Evolutionary conservation across 2,888 invertebrate species (phyloP).

Genomic region (Apamea epomidion): DNA sequence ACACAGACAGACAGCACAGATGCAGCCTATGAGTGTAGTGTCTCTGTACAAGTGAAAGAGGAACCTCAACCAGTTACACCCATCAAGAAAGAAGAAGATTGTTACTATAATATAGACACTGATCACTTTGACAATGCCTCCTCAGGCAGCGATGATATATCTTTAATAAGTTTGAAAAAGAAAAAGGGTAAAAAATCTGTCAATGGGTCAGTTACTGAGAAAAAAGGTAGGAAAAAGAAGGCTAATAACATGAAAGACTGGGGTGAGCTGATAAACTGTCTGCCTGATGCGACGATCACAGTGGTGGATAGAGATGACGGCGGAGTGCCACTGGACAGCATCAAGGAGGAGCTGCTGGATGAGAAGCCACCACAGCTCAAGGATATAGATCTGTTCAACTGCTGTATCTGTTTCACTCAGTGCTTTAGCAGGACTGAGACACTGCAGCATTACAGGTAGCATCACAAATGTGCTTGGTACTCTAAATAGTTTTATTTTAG

Average conservation of each 20-base stretch:
- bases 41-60: constrained; percentile 72
- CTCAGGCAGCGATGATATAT: constrained; percentile 83
- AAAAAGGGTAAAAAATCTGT: constrained; percentile 72
- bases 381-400: constrained; percentile 74
- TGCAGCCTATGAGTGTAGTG: constrained; percentile 13
- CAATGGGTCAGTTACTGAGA: constrained; percentile 67
- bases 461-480: neutral
- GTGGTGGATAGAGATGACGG: constrained; percentile 61
- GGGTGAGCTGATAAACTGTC: constrained; percentile 68
- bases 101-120: constrained; percentile 47
- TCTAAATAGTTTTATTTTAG: neutral
- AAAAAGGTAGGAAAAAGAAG: constrained; percentile 71
- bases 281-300: constrained; percentile 68
- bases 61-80: constrained; percentile 72
- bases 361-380: constrained; percentile 64
- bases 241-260: constrained; percentile 66
- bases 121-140: constrained; percentile 67
- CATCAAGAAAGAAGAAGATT: constrained; percentile 76
- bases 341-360: constrained; percentile 64
- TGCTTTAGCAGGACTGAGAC: constrained; percentile 76
- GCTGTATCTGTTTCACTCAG: constrained; percentile 84
- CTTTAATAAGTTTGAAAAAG: constrained; percentile 79
- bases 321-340: constrained; percentile 44
- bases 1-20: constrained; percentile 79
- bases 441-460: constrained; percentile 86